Evolutionary conservation across 2,797 vertebrate species (phyloP).

Genomic region (Halcyon leucocephala): DNA sequence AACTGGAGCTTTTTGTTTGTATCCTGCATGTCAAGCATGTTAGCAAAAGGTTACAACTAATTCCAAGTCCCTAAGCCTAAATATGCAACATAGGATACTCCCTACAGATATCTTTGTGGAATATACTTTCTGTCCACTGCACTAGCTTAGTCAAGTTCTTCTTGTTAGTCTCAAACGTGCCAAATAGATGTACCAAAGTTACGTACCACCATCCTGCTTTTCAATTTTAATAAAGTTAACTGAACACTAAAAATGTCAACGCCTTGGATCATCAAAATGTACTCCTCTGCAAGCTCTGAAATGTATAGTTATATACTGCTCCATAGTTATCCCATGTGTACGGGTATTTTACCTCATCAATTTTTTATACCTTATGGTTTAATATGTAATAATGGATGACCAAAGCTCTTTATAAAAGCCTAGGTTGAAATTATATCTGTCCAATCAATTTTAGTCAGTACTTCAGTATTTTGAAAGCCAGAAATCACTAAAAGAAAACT

Average conservation of each 20-base stretch:
- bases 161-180: not conserved
- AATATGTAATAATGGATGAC: not conserved
- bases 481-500: not conserved
- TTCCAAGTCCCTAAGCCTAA: not conserved
- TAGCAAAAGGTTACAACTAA: not conserved
- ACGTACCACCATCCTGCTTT: not conserved
- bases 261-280: constrained; percentile 22
- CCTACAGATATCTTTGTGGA: not conserved
- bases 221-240: constrained; percentile 27
- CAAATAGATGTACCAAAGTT: not conserved
- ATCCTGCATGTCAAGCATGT: accelerated
- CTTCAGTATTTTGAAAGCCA: not conserved
- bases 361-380: not conserved
- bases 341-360: not conserved
- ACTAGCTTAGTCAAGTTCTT: not conserved
- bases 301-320: not conserved
- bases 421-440: not conserved
- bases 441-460: not conserved
- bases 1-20: not conserved
- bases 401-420: not conserved
- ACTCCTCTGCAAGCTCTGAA: constrained; percentile 35
- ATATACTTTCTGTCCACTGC: not conserved
- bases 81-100: not conserved
- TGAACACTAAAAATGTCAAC: constrained; percentile 34
- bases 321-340: not conserved